Conservation (phyloP, 2,113 vertebrate genomes). For the rabbit (Oryctolagus cuniculus) region mOryCun1.1 NC_091434.1:58612501-58613000, state of each 20-base stretch:
- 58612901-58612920: neutral
- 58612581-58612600: neutral
- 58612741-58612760: neutral
- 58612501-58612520: neutral
- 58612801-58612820: neutral
- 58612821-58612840: too few relatives aligned
- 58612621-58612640: neutral
- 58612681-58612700: slow-evolving; percentile 9
- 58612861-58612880: neutral
- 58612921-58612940: neutral
- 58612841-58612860: neutral
- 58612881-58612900: neutral
- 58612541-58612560: slow-evolving; percentile 15
- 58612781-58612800: too few relatives aligned
- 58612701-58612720: neutral
- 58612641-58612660: neutral
- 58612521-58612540: neutral
- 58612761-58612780: neutral
- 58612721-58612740: too few relatives aligned
- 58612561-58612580: neutral
- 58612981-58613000: neutral
- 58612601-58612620: neutral
- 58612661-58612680: neutral
- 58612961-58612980: neutral
- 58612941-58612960: neutral